Conservation (phyloP, 2,888 invertebrate genomes). For the Plusia festucae region DNA sequence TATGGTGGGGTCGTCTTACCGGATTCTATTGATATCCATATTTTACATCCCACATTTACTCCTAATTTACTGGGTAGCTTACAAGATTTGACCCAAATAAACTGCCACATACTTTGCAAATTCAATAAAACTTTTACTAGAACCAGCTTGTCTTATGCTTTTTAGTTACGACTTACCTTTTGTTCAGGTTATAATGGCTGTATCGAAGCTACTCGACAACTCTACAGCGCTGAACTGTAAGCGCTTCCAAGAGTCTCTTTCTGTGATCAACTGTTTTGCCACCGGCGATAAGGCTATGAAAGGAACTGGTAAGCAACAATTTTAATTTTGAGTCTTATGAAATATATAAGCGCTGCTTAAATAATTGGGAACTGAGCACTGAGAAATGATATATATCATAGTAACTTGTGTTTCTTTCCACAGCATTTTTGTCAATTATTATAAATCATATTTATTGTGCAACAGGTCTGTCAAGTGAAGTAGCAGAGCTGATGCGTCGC, state of each 20-base stretch:
- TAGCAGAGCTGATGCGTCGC: conserved; percentile 97
- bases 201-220: conserved; percentile 97
- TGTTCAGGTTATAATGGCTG: conserved; percentile 96
- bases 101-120: too few species aligned
- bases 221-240: conserved; percentile 97
- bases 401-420: too few species aligned
- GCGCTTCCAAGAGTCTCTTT: conserved; percentile 98
- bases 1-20: too few species aligned
- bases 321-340: too few species aligned
- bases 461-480: conserved; percentile 95
- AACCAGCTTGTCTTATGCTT: not conserved
- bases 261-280: conserved; percentile 97
- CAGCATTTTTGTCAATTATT: too few species aligned
- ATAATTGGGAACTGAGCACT: not conserved
- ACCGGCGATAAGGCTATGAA: conserved; percentile 98
- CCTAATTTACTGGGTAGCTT: too few species aligned
- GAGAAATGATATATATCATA: too few species aligned
- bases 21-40: too few species aligned
- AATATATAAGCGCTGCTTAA: too few species aligned
- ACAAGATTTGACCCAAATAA: too few species aligned
- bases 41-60: too few species aligned
- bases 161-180: conserved; percentile 9
- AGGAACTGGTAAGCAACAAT: conserved; percentile 91
- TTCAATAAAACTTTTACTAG: too few species aligned
- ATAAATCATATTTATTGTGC: not conserved